Percentiles rank a stretch among this genome's conserved stretches.
phyloP scores from a whole-genome alignment of 2,113 vertebrate genomes.

The Cnemophilus loriae region DNA sequence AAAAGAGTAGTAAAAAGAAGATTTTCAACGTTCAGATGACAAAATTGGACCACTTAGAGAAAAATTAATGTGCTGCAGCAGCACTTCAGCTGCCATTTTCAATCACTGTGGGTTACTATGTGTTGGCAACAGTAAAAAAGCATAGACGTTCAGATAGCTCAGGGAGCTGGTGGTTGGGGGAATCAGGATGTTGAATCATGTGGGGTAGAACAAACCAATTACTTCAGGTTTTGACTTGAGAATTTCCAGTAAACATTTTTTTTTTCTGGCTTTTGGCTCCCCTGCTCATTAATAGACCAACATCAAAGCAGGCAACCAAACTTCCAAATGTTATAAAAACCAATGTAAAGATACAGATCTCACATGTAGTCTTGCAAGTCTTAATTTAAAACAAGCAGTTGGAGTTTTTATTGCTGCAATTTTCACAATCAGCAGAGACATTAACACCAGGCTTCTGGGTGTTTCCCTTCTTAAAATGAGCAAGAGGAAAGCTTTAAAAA shows the following conservation, averaged over 20 bases:
- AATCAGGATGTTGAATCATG: conserved; percentile 68
- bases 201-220: conserved; percentile 77
- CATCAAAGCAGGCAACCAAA: conserved; percentile 84
- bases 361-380: conserved; percentile 62
- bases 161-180: conserved; percentile 64
- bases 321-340: conserved; percentile 79
- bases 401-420: conserved; percentile 84
- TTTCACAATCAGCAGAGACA: conserved; percentile 87
- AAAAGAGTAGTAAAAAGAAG: conserved; percentile 29
- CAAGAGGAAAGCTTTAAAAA: conserved; percentile 72
- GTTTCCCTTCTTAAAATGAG: conserved; percentile 75
- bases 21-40: conserved; percentile 60
- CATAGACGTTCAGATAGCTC: conserved; percentile 55
- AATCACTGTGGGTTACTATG: conserved; percentile 72
- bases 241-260: conserved; percentile 69
- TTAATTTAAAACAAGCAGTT: conserved; percentile 77
- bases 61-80: conserved; percentile 70
- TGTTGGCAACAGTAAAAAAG: conserved; percentile 73
- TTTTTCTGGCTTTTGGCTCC: conserved; percentile 50
- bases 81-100: conserved; percentile 78
- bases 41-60: conserved; percentile 72
- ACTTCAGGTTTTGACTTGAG: conserved; percentile 77
- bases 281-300: conserved; percentile 68
- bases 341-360: conserved; percentile 76
- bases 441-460: conserved; percentile 79